Percentiles rank a stretch among this genome's conserved stretches.
These are phyloP conservation scores for Thymelicus acteon DNA, from an alignment of 2,888 invertebrate genomes.

Conservation along the genomic window DNA sequence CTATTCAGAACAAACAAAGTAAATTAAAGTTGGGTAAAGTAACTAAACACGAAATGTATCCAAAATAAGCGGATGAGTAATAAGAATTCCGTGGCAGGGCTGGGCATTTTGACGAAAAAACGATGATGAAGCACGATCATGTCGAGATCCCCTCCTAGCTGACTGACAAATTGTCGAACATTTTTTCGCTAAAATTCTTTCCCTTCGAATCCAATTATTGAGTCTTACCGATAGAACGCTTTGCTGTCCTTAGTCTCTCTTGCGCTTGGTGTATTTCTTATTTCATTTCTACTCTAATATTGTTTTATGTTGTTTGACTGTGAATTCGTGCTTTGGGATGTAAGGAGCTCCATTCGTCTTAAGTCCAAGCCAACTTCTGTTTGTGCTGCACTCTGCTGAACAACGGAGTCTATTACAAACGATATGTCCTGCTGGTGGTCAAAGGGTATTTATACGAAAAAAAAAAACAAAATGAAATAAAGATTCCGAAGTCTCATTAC, in stretches of 20 bases:
- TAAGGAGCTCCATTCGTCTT: not conserved
- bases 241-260: constrained; percentile 54
- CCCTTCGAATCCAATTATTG: constrained; percentile 74
- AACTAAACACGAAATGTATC: constrained; percentile 70
- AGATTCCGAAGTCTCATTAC: no score
- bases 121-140: constrained; percentile 79
- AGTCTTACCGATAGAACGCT: constrained; percentile 61
- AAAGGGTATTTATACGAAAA: no score
- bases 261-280: constrained; percentile 57
- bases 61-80: constrained; percentile 61
- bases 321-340: constrained; percentile 2
- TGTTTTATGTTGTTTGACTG: constrained; percentile 49
- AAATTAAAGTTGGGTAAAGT: constrained; percentile 76
- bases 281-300: constrained; percentile 51
- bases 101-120: constrained; percentile 71
- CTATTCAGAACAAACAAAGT: constrained; percentile 66
- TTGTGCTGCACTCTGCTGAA: no score
- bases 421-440: no score
- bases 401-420: no score
- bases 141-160: constrained; percentile 66
- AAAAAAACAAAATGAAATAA: no score
- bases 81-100: constrained; percentile 69
- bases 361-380: no score
- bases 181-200: constrained; percentile 76
- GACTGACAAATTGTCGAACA: constrained; percentile 77